Conservation (phyloP, 2,797 vertebrate species). For the Pelodytes ibericus region DNA sequence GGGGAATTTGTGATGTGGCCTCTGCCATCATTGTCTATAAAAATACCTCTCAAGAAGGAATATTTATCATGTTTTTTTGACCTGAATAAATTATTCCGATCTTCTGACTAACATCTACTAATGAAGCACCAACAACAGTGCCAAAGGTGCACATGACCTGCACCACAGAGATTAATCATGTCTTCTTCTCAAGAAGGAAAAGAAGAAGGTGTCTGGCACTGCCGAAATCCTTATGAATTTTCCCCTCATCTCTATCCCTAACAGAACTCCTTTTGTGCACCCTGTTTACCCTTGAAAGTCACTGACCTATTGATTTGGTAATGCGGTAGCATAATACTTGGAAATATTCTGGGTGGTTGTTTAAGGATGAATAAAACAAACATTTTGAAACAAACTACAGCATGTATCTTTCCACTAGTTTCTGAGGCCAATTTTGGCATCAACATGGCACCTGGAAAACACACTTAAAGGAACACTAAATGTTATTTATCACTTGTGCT, state of each 20-base stretch:
- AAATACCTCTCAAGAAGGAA: background rate
- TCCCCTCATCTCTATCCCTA: background rate
- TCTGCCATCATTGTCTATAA: background rate
- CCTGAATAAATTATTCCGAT: constrained; percentile 5
- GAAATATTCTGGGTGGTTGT: constrained; percentile 20
- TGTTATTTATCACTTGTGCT: too few species aligned
- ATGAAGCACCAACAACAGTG: background rate
- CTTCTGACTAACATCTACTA: background rate
- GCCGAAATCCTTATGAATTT: constrained; percentile 12
- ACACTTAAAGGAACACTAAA: too few species aligned
- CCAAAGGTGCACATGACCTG: constrained; percentile 11
- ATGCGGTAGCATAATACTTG: constrained; percentile 22
- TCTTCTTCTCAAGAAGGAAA: constrained; percentile 4
- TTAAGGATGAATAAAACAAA: constrained; percentile 4
- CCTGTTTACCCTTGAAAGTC: constrained; percentile 29
- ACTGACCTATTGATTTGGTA: constrained; percentile 19
- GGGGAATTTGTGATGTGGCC: too few species aligned
- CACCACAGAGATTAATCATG: constrained; percentile 32
- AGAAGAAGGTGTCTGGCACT: constrained; percentile 14
- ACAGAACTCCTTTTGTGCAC: constrained; percentile 23
- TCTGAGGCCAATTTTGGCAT: constrained; percentile 28
- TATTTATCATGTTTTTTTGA: background rate
- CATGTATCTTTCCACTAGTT: constrained; percentile 36
- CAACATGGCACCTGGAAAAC: constrained; percentile 5
- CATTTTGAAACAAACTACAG: constrained; percentile 13